These are phyloP conservation scores for Tricholauxania praeusta DNA, from an alignment of 2,888 invertebrate genomes.

Conservation along the genomic window DNA sequence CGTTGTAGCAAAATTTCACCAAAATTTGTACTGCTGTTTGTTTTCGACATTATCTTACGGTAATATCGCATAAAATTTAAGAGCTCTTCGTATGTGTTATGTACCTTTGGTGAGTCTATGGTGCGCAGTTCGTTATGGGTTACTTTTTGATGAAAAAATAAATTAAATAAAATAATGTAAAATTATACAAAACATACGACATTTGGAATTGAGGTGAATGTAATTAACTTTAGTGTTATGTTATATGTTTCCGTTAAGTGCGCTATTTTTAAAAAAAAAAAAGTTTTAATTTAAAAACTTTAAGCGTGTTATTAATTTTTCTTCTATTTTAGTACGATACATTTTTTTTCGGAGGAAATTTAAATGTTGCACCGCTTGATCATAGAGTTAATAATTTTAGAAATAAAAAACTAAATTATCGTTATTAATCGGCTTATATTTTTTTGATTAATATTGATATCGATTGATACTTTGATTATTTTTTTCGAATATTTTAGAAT, in stretches of 20 bases:
- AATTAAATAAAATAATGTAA: slow-evolving; percentile 4
- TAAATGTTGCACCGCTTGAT: too few species aligned
- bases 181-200: background rate
- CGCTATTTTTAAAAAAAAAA: background rate
- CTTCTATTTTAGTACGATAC: too few species aligned
- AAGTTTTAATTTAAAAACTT: too few species aligned
- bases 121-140: slow-evolving; percentile 24
- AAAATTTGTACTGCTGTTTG: slow-evolving; percentile 8
- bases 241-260: slow-evolving; percentile 4
- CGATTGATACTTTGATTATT: too few species aligned
- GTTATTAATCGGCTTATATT: too few species aligned
- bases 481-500: too few species aligned
- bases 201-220: slow-evolving; percentile 1
- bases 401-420: too few species aligned
- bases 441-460: too few species aligned
- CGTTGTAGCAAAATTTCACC: slow-evolving; percentile 30
- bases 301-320: too few species aligned
- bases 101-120: background rate
- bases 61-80: slow-evolving; percentile 5
- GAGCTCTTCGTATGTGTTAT: background rate
- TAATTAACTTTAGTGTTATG: background rate
- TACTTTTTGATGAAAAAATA: slow-evolving; percentile 6
- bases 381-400: too few species aligned
- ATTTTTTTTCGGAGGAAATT: too few species aligned
- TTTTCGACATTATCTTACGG: slow-evolving; percentile 9